Evolutionary conservation across 2,797 vertebrate species (phyloP), one percentile per base, ranked within the genome.

Genomic region (Cetoscarus ocellatus): DNA sequence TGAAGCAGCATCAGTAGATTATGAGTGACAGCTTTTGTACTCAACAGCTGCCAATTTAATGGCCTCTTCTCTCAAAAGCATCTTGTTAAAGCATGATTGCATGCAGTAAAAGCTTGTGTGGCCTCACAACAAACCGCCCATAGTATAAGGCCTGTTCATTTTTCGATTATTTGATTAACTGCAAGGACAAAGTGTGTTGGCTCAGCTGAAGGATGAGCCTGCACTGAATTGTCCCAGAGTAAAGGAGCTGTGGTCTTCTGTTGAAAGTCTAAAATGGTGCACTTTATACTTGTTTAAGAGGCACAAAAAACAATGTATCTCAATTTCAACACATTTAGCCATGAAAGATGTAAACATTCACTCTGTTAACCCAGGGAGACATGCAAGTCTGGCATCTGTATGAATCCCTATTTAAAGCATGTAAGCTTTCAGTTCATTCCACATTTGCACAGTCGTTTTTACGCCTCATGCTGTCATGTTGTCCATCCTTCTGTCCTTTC

Each of bases 1-100:
- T 42, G 49, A 61, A 51, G 50, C 58, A 62, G 64, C 10, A 51
- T 60, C 38, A 60, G 34, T n/a, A 11, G 18, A 56, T 64, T 59
- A 61, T 14, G 17, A 48, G 11, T 39, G 58, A 67, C 35, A 67
- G 40, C 62, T 47, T 69, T 63, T 42, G 55, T 51, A 10, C 40
- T 18, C 44, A 64, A 56, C 61, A 77, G 5, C 49, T 65, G 67
- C 19, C 8, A 12, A 57, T 63, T 73, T 52, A 1, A 5, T 19
- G n/a, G 54, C 1, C 15, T 8, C 3, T 38, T 48, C 44, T 60
- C 42, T 18, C 35, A 34, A 58, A 40, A 68, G 45, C 40, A 67
- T 27, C 13, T 72, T 52, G 34, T n/a, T 44, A 18, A 34, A 27
- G 47, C 17, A 42, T 18, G 48, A 64, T 5, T 43, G 42, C 42